Conservation (phyloP, 2,113 vertebrate species). For the Synodontis membranacea region DNA sequence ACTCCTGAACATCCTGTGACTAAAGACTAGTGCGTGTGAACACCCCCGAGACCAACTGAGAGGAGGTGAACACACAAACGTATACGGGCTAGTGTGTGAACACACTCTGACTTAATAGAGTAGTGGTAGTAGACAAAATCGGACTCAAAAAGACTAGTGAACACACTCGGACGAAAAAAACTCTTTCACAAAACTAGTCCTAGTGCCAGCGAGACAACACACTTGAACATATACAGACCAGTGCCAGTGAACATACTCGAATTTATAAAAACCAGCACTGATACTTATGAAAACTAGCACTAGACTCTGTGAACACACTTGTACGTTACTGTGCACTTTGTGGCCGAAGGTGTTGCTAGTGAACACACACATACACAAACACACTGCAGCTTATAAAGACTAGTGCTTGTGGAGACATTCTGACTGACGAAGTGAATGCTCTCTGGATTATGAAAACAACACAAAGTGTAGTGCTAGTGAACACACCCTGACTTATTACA, state of each 20-base stretch:
- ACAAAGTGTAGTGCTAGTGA: neutral
- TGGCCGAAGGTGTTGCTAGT: neutral
- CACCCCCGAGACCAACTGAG: neutral
- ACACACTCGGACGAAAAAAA: too few species aligned
- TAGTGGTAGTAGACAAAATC: too few species aligned
- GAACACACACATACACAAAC: neutral
- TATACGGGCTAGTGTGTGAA: neutral
- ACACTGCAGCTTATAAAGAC: neutral
- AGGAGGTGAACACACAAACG: neutral
- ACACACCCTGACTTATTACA: neutral
- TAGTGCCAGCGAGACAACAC: neutral
- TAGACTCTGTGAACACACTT: neutral
- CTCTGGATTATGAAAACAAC: neutral
- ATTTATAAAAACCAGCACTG: neutral
- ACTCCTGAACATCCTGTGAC: neutral
- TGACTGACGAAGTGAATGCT: neutral
- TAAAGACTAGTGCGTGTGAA: neutral
- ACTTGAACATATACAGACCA: neutral
- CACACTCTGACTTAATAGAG: neutral
- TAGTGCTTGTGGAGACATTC: neutral
- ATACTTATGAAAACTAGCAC: neutral
- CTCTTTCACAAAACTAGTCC: too few species aligned
- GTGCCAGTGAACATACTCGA: neutral
- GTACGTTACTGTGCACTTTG: neutral
- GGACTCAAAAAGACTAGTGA: too few species aligned